A percentile compares a stretch with the other conserved stretches of the same genome.
phyloP scores from a whole-genome alignment of 2,797 vertebrate species.

The Malurus splendens region DNA sequence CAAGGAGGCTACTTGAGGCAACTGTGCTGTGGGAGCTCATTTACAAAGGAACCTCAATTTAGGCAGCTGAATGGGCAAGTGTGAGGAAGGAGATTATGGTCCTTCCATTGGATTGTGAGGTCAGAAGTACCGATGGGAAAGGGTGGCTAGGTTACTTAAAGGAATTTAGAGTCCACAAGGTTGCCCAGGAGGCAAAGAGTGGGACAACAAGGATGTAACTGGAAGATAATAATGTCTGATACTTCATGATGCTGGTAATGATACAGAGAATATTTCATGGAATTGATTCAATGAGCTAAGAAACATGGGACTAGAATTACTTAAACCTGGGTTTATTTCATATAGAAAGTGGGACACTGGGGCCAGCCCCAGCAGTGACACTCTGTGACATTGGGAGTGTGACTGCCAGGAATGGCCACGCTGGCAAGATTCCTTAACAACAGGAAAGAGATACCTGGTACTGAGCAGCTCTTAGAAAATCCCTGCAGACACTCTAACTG shows the following conservation, averaged over 20 bases:
- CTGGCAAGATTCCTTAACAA: neutral
- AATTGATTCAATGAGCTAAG: neutral
- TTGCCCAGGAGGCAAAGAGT: neutral
- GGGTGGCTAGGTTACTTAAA: neutral
- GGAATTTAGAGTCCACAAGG: neutral
- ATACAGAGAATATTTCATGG: neutral
- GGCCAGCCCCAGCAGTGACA: neutral
- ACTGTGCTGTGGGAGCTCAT: neutral
- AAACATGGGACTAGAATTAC: neutral
- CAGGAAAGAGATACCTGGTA: neutral
- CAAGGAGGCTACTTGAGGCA: neutral
- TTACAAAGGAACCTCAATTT: neutral
- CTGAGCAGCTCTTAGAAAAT: neutral
- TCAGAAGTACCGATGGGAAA: neutral
- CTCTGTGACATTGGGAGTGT: neutral
- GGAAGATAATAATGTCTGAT: neutral
- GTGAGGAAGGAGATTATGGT: neutral
- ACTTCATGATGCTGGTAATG: neutral
- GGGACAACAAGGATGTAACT: neutral
- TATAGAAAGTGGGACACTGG: neutral
- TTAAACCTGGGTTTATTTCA: neutral
- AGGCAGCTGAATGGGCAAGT: neutral
- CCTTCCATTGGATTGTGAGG: neutral
- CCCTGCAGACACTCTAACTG: neutral
- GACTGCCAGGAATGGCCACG: accelerated